Evolutionary conservation across 2,888 invertebrate species (phyloP).

Genomic region (Timema cristinae): DNA sequence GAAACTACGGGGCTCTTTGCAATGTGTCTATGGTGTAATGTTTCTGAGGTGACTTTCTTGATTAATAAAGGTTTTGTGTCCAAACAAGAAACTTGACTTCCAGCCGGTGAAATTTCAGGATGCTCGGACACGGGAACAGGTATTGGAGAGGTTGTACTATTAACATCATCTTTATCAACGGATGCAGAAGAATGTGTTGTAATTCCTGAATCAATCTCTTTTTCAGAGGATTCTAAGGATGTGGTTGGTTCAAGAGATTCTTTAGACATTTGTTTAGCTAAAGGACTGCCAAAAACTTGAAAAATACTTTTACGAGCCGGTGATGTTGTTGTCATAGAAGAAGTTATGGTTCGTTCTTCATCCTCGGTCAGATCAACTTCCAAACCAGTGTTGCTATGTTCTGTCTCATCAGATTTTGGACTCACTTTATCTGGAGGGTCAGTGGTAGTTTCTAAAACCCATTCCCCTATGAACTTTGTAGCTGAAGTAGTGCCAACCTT

Average conservation of each 20-base stretch:
- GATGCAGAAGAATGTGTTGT: not conserved
- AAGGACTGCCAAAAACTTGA: conserved; percentile 21
- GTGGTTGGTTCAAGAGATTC: not conserved
- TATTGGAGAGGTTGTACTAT: too few species aligned
- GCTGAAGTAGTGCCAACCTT: not conserved
- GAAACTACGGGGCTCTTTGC: conserved; percentile 17
- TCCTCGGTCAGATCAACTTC: conserved; percentile 24
- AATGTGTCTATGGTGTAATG: not conserved
- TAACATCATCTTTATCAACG: not conserved
- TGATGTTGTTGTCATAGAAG: conserved; percentile 29
- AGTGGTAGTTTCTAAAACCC: conserved; percentile 18
- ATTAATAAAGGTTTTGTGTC: not conserved
- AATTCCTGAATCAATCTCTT: not conserved
- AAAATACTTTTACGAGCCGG: conserved; percentile 30
- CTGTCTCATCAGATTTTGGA: conserved; percentile 15
- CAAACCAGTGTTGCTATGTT: conserved; percentile 1
- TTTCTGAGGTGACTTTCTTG: not conserved
- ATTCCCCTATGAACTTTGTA: conserved; percentile 17
- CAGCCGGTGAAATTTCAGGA: not conserved
- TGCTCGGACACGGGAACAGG: not conserved
- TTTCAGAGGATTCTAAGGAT: conserved; percentile 4
- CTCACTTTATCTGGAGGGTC: not conserved
- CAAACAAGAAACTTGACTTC: not conserved
- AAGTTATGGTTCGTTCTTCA: conserved; percentile 30
- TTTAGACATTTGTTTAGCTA: not conserved